These are phyloP conservation scores for Micromys minutus DNA, from an alignment of 2,113 vertebrate species.

Conservation along the genomic window DNA sequence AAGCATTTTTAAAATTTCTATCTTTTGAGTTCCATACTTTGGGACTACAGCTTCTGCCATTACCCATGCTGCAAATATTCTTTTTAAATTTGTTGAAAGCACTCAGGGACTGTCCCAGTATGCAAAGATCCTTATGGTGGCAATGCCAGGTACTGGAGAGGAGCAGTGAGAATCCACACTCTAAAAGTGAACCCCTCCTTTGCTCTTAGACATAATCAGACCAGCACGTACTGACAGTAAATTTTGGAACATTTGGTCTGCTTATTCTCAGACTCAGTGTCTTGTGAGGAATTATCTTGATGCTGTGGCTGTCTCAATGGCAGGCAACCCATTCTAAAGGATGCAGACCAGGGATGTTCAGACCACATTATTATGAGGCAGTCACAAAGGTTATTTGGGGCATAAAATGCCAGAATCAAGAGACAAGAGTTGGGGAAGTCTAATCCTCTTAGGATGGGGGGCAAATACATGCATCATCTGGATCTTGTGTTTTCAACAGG, in stretches of 20 bases:
- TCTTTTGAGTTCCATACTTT: constrained; percentile 31
- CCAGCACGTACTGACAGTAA: not conserved
- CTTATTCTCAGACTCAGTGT: not conserved
- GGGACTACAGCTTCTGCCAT: not conserved
- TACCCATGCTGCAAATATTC: not conserved
- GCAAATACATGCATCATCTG: not conserved
- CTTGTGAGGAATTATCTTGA: not conserved
- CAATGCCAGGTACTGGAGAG: not conserved
- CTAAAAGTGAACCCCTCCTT: not conserved
- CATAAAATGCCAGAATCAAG: constrained; percentile 5
- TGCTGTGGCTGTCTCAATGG: not conserved
- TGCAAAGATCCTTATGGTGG: not conserved
- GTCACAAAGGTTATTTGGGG: not conserved
- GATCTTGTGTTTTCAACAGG: not conserved
- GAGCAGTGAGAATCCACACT: not conserved
- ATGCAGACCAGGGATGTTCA: not conserved
- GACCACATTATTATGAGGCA: not conserved
- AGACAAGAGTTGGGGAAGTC: not conserved
- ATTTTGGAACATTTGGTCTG: not conserved
- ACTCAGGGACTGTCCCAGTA: not conserved
- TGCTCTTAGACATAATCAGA: not conserved
- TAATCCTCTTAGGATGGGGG: not conserved
- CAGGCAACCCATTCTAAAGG: not conserved
- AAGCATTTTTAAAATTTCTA: constrained; percentile 27
- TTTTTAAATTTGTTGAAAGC: constrained; percentile 16